phyloP scores from a whole-genome alignment of 2,113 vertebrate genomes.

The Triplophysa tibetana region DNA sequence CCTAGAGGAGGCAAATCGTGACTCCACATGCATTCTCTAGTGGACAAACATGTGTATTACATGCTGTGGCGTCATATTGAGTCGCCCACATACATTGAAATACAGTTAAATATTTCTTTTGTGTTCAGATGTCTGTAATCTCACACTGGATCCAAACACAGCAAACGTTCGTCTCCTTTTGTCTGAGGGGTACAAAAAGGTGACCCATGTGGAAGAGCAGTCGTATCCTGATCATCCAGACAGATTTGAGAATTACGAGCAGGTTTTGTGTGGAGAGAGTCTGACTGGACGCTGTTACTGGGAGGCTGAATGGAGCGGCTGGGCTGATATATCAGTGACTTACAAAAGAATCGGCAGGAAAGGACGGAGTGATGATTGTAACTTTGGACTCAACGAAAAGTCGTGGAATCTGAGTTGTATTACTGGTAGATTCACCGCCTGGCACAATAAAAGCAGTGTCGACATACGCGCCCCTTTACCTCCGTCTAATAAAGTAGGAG shows the following conservation, averaged over 20 bases:
- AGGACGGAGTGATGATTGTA: not conserved
- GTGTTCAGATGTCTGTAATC: not conserved
- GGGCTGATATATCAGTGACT: not conserved
- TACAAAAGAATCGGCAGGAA: conserved; percentile 34
- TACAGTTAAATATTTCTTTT: not conserved
- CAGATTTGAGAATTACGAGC: not conserved
- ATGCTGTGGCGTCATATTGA: too few relatives aligned
- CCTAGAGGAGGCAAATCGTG: too few relatives aligned
- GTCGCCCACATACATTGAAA: not conserved
- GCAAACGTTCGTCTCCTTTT: not conserved
- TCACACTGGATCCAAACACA: not conserved
- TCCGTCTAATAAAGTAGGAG: not conserved
- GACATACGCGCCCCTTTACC: not conserved
- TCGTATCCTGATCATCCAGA: conserved; percentile 1
- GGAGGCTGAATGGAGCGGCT: not conserved
- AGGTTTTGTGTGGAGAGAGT: not conserved
- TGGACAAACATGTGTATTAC: too few relatives aligned
- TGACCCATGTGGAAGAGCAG: conserved; percentile 8
- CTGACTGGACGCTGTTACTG: not conserved
- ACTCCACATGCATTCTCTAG: too few relatives aligned
- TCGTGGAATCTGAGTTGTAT: conserved; percentile 21
- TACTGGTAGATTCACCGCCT: not conserved
- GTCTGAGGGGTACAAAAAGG: not conserved
- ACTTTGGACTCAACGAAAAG: conserved; percentile 15
- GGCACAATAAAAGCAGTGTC: not conserved